Percentiles rank a stretch among this genome's conserved stretches.
Conservation (phyloP, 1,140 invertebrate genomes). For the Drosophila gunungcola region DNA sequence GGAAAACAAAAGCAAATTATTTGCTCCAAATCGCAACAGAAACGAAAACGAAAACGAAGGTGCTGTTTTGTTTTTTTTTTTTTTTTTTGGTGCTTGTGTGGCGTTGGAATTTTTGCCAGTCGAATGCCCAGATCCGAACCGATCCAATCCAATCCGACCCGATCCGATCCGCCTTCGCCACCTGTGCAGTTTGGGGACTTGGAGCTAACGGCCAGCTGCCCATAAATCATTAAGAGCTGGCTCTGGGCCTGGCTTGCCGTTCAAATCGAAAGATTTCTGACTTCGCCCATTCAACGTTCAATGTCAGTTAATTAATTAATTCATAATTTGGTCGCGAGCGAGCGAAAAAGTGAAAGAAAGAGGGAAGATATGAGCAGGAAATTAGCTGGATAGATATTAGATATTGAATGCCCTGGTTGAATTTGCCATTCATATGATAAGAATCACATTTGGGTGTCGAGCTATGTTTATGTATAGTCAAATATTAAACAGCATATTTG, state of each 20-base stretch:
- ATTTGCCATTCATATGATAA: conserved; percentile 21
- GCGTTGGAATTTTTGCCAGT: conserved; percentile 56
- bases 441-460: conserved; percentile 10
- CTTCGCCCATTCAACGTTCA: conserved; percentile 37
- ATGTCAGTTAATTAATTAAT: conserved; percentile 62
- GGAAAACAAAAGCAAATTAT: conserved; percentile 76
- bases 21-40: conserved; percentile 65
- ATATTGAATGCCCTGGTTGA: not conserved
- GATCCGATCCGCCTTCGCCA: conserved; percentile 13
- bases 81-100: not conserved
- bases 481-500: conserved; percentile 11
- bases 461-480: not conserved
- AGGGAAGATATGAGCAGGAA: conserved; percentile 17
- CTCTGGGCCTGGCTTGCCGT: conserved; percentile 33
- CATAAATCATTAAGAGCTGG: conserved; percentile 47
- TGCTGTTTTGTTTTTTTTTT: not conserved
- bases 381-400: conserved; percentile 2
- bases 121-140: conserved; percentile 14
- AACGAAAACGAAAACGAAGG: conserved; percentile 42
- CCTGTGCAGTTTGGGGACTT: conserved; percentile 25
- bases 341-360: conserved; percentile 1
- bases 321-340: conserved; percentile 31
- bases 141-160: not conserved
- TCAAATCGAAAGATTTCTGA: conserved; percentile 9
- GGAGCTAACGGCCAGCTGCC: conserved; percentile 17